These are phyloP conservation scores for Hycleus phaleratus DNA, from an alignment of 1,140 invertebrate species.

Conservation along the genomic window DNA sequence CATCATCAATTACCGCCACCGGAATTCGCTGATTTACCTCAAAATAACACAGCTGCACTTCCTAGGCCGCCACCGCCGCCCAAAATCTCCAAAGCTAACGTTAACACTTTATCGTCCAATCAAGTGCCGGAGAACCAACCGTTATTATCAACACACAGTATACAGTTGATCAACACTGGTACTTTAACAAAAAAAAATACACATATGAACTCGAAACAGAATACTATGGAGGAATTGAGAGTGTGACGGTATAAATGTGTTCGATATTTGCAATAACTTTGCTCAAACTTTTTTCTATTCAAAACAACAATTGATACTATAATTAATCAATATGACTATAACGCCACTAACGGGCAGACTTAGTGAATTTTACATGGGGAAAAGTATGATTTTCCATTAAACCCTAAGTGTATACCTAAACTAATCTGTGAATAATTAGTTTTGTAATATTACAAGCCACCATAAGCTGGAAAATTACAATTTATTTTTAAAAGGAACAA, in stretches of 20 bases:
- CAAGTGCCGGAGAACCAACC: conserved; percentile 56
- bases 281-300: conserved; percentile 27
- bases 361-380: too few relatives aligned
- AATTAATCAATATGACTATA: neutral
- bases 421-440: conserved; percentile 11
- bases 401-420: conserved; percentile 12
- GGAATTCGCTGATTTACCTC: conserved; percentile 66
- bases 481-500: too few relatives aligned
- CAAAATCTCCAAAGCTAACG: conserved; percentile 57
- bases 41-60: conserved; percentile 57
- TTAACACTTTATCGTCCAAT: conserved; percentile 49
- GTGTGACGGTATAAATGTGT: conserved; percentile 55
- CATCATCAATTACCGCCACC: conserved; percentile 71
- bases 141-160: conserved; percentile 52
- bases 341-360: too few relatives aligned
- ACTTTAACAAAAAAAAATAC: conserved; percentile 61
- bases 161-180: conserved; percentile 59
- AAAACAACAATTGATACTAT: neutral
- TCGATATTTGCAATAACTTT: conserved; percentile 29
- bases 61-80: conserved; percentile 66
- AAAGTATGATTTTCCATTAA: too few relatives aligned
- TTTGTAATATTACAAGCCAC: neutral
- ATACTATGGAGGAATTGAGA: conserved; percentile 66
- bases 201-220: conserved; percentile 52
- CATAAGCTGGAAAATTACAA: too few relatives aligned